Base-by-base conservation (phyloP, 2,797 vertebrate genomes). In the Pangasius mekongensis region DNA sequence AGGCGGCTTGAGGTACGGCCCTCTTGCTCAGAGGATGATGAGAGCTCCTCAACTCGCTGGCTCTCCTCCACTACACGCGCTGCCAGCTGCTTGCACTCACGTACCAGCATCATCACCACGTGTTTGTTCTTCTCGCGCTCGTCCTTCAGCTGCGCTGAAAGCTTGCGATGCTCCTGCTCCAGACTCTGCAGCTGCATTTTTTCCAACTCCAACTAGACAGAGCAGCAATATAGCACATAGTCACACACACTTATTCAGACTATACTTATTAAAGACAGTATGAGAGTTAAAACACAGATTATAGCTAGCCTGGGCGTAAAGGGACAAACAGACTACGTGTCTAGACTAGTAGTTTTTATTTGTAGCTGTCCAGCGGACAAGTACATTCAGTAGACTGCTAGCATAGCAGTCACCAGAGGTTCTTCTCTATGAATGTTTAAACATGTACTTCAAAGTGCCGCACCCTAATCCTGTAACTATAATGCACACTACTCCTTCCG, bases 61-160 rank as follows among this genome's bases (percentile, higher is more conserved):
- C 97, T 96, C 94, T 99, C 98, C 93, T 99, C 98, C 1, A 98
- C 95, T 85, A 98, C 97, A 85, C 96, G 97, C 22, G 97, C 95
- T 6, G 98, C 98, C 20, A 99, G 95, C 94, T 98, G 98, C 91
- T 99, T 99, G 91, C 98, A 99, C 93, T 99, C 98, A 16, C 98
- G 98, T 86, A 99, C 98, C 86, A 99, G 93, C 97, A 99, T 98
- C 94, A 99, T 95, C 33, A 99, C 98, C 54, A 99, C 97, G 9
- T 99, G 98, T 90, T 99, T 99, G 94, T 98, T 99, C 96, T 99
- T 99, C 92, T 97, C 96, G 0, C 98, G 97, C 91, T 99, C 99
- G 56, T 98, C 98, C 91, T 99, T 98, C 69, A 99, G 96, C 93
- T 97, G 97, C 77, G 97, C 94, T 0, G 97, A 95, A 62, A 99